Percentiles rank a stretch among this genome's conserved stretches.
These are phyloP conservation scores for Plebejus argus DNA, from an alignment of 2,888 invertebrate genomes.

Conservation along the genomic window DNA sequence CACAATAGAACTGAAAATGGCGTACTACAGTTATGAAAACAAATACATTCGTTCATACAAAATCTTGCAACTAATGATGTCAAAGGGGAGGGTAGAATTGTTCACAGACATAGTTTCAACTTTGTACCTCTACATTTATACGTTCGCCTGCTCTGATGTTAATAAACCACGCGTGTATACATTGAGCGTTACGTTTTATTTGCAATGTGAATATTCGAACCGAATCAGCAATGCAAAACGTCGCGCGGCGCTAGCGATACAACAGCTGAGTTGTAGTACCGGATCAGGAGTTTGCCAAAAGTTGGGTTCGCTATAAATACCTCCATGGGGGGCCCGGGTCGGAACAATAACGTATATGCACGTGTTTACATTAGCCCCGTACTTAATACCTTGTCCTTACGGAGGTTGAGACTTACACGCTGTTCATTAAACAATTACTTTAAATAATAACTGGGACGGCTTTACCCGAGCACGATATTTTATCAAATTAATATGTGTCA, in stretches of 20 bases:
- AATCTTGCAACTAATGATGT: slow-evolving; percentile 78
- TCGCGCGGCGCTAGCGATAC: not conserved
- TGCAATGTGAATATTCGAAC: too few species aligned
- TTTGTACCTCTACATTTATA: slow-evolving; percentile 37
- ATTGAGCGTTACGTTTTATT: slow-evolving; percentile 32
- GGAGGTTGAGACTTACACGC: slow-evolving; percentile 72
- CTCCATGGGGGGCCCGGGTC: slow-evolving; percentile 66
- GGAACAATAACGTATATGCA: slow-evolving; percentile 74
- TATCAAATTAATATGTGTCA: slow-evolving; percentile 2
- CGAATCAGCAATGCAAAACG: slow-evolving; percentile 32
- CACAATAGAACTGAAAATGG: slow-evolving; percentile 66
- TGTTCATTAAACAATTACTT: slow-evolving; percentile 81
- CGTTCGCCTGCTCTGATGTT: not conserved
- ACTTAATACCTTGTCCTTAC: slow-evolving; percentile 78
- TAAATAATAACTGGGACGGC: slow-evolving; percentile 65
- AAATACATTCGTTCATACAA: slow-evolving; percentile 73
- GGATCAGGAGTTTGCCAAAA: slow-evolving; percentile 69
- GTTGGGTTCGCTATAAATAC: slow-evolving; percentile 75
- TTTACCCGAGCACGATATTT: slow-evolving; percentile 14
- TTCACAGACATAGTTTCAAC: slow-evolving; percentile 71
- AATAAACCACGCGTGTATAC: slow-evolving; percentile 15
- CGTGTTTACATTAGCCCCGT: slow-evolving; percentile 76
- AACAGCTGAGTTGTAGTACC: slow-evolving; percentile 35
- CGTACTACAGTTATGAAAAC: slow-evolving; percentile 71
- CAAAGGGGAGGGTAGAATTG: slow-evolving; percentile 76